Conservation (phyloP, 2,888 invertebrate genomes). For the Omphaloscelis lunosa region DNA sequence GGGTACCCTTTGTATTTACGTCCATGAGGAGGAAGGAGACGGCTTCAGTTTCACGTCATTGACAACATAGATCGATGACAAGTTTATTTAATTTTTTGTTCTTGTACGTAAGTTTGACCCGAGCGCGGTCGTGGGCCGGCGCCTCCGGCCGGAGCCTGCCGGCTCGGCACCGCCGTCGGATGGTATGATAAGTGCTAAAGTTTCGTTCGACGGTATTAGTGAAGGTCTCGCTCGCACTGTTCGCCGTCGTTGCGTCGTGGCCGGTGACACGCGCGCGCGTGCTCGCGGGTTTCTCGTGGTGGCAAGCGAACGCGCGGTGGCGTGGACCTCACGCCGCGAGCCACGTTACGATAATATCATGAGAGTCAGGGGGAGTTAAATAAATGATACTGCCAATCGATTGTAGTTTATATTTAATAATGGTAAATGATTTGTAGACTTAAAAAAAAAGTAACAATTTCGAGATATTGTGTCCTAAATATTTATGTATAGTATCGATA, state of each 20-base stretch:
- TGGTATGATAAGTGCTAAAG: conserved; percentile 65
- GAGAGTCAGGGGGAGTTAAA: conserved; percentile 80
- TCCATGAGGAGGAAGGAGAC: conserved; percentile 69
- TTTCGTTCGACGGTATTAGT: conserved; percentile 58
- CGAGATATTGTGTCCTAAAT: conserved; percentile 87
- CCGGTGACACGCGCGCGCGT: conserved; percentile 6
- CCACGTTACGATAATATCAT: conserved; percentile 82
- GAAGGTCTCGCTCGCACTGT: conserved; percentile 56
- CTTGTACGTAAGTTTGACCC: conserved; percentile 64
- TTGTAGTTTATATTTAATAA: conserved; percentile 87
- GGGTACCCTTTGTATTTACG: conserved; percentile 75
- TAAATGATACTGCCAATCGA: conserved; percentile 89
- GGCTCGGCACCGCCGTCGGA: conserved; percentile 41
- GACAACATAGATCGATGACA: conserved; percentile 48
- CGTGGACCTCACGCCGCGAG: conserved; percentile 61
- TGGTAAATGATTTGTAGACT: conserved; percentile 88
- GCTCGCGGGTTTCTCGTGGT: background rate
- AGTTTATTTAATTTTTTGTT: conserved; percentile 60
- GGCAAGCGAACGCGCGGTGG: conserved; percentile 29
- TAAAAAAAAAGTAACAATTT: conserved; percentile 79
- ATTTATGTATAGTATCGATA: conserved; percentile 88
- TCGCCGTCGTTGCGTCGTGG: conserved; percentile 29
- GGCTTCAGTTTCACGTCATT: conserved; percentile 65
- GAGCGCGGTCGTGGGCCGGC: conserved; percentile 42
- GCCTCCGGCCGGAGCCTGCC: background rate